Evolutionary conservation across 1,140 invertebrate genomes (phyloP).

Genomic region (Chionoecetes opilio): DNA sequence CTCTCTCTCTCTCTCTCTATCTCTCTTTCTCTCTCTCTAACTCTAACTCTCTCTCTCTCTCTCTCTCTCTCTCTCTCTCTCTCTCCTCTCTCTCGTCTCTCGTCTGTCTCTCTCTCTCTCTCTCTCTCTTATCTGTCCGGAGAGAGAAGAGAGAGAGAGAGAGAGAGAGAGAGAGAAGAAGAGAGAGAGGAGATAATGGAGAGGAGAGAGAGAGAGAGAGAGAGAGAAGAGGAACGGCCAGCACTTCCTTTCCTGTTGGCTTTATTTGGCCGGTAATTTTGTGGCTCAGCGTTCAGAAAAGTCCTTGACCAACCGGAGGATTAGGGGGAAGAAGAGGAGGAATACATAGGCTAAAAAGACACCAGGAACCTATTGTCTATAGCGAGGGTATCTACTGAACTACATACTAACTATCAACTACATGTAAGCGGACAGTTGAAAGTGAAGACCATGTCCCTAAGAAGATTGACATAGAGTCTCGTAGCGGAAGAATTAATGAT

Average conservation of each 20-base stretch:
- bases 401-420: too few relatives aligned
- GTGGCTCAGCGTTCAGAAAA: background rate
- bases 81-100: background rate
- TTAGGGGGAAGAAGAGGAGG: background rate
- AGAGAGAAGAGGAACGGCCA: background rate
- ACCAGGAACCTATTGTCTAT: too few relatives aligned
- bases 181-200: conserved; percentile 35
- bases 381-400: too few relatives aligned
- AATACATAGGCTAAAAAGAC: too few relatives aligned
- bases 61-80: conserved; percentile 39
- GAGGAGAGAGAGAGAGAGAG: conserved; percentile 52
- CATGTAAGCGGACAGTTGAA: too few relatives aligned
- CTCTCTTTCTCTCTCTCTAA: conserved; percentile 43
- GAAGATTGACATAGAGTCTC: too few relatives aligned
- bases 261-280: conserved; percentile 31
- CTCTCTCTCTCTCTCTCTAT: conserved; percentile 23
- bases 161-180: background rate
- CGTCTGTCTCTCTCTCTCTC: background rate
- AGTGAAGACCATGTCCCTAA: too few relatives aligned
- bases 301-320: background rate
- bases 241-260: conserved; percentile 5
- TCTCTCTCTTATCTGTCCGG: background rate
- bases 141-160: conserved; percentile 32
- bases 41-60: conserved; percentile 37
- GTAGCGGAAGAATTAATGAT: too few relatives aligned